Evolutionary conservation across 1,140 invertebrate species (phyloP), one percentile per base, ranked within the genome.

Genomic region (Aphelinus certus): DNA sequence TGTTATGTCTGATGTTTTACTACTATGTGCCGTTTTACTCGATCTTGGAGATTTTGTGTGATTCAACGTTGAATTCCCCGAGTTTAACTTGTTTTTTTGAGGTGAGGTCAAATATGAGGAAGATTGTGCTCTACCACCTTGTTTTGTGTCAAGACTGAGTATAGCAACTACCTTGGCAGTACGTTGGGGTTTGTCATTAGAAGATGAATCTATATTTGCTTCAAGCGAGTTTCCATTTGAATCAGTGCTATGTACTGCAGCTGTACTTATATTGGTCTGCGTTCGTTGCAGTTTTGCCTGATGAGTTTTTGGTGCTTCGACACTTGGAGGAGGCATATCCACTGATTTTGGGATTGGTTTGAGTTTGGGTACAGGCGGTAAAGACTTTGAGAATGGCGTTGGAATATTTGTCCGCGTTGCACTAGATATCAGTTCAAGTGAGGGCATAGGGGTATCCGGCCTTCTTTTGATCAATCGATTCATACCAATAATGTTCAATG

Each of bases 91-190:
- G 7, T 55, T 49, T 47, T 60, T 71, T 3, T 55, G 61, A 2
- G 66, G 10, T 10, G 67, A n/a, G 10, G 47, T 65, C 1, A 58
- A 4, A 26, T 26, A 26, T 26, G 26, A 26, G 26, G 26, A 26
- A 26, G 26, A 26, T 26, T 26, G 26, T 26, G 3, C 9, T 7
- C 49, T 64, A 4, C 57, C 46, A 42, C 9, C 76, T 7, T 66
- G 79, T 2, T 78, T 80, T 2, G 84, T 83, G 48, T 87, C 87
- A 0, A 88, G 57, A 9, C 78, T 85, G 1, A 87, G 75, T 58
- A 86, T 87, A 1, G 87, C 86, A 2, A 87, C 84, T 4, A 87
- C 85, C 57, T 88, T 88, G 0, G 86, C 87, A 0, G 85, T 87
- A 48, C 86, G 79, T 45, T 87, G 87, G 1, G 85, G 87, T 64